phyloP scores from a whole-genome alignment of 2,888 invertebrate genomes.

The Electrophaes corylata region DNA sequence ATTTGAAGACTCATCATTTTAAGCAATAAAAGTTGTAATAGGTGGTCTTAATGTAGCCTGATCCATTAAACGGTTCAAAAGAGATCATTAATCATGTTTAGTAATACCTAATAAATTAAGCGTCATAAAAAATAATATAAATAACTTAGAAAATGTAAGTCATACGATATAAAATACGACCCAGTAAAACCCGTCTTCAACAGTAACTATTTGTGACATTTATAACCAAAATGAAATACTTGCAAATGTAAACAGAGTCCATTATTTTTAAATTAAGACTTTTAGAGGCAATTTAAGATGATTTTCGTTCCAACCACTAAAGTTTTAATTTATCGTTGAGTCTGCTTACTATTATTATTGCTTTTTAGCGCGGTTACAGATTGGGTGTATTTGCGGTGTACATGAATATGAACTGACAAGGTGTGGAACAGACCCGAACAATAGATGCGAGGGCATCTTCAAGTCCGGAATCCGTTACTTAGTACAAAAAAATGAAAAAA shows the following conservation, averaged over 20 bases:
- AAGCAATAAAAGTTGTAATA: too few relatives aligned
- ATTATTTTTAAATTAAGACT: neutral
- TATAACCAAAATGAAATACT: slow-evolving; percentile 8
- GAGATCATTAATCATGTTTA: neutral
- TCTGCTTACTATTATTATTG: neutral
- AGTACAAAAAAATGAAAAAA: too few relatives aligned
- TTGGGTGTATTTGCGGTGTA: too few relatives aligned
- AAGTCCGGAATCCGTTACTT: too few relatives aligned
- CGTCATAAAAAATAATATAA: neutral
- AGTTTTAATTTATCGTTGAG: neutral
- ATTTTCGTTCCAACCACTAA: neutral
- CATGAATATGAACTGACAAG: too few relatives aligned
- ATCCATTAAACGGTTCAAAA: neutral
- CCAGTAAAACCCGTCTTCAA: neutral
- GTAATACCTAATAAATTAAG: neutral
- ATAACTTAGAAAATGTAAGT: neutral
- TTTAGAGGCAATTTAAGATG: neutral
- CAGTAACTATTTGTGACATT: slow-evolving; percentile 7
- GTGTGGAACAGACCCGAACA: too few relatives aligned
- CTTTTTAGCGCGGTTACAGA: neutral
- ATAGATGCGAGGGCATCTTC: too few relatives aligned
- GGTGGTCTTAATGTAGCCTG: too few relatives aligned
- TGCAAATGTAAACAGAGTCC: neutral
- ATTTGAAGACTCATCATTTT: too few relatives aligned
- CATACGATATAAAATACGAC: neutral